Percentiles rank a stretch among this genome's conserved stretches.
phyloP scores from a whole-genome alignment of 2,113 vertebrate genomes.

The Pygoscelis adeliae region DNA sequence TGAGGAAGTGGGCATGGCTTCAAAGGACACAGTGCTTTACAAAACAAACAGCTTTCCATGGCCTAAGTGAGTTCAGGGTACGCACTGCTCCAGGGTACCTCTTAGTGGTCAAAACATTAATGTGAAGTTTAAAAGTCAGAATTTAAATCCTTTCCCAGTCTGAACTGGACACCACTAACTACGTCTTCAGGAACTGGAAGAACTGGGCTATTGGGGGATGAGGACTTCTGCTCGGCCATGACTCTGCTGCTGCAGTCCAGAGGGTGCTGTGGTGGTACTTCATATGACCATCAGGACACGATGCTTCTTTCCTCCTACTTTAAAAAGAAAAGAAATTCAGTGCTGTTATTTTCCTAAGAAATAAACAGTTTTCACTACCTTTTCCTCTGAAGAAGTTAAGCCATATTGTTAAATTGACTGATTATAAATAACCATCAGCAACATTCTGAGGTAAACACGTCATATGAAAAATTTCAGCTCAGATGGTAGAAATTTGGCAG shows the following conservation, averaged over 20 bases:
- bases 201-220: not conserved
- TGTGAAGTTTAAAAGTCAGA: not conserved
- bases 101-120: not conserved
- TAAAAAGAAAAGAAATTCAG: not conserved
- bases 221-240: not conserved
- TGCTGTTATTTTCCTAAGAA: not conserved
- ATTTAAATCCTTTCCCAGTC: not conserved
- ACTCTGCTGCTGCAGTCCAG: not conserved
- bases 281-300: not conserved
- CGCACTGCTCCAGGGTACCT: not conserved
- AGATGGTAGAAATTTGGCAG: not conserved
- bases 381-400: not conserved
- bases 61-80: not conserved
- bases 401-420: not conserved
- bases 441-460: not conserved
- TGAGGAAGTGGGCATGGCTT: not conserved
- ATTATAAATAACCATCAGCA: not conserved
- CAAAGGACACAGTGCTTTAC: rapidly evolving
- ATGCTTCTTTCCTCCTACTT: not conserved
- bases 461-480: not conserved
- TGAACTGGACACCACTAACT: not conserved
- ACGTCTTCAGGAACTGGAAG: not conserved
- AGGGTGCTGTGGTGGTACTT: not conserved
- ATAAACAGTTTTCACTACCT: not conserved
- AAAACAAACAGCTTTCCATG: not conserved